Base-by-base conservation (phyloP, 2,888 invertebrate genomes). In the Allophyes oxyacanthae region DNA sequence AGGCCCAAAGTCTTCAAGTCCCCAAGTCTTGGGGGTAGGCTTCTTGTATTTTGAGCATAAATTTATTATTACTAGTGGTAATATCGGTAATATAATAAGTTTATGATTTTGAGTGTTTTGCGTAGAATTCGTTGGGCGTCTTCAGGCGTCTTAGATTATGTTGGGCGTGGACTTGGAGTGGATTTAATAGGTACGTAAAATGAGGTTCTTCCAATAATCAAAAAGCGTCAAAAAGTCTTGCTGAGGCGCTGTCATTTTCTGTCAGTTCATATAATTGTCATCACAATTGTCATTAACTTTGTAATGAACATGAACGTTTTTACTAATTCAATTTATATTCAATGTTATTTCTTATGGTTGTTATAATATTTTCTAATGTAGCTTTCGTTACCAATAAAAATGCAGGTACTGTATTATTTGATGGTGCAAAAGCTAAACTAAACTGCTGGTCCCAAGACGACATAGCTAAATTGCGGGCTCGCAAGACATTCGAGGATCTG, bases 381-480 rank as follows among this genome's bases (percentile, higher is more conserved):
- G 50, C 56, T 46, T 78, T 52, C 56, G 68, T 72, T 53, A 59
- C 58, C 48, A 79, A 76, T 57, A 72, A 70, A 63, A 87, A 84
- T 79, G 85, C 84, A 33, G 93, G 93, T 40, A 89, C 86, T 66
- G 77, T 87, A 38, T 69, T 94, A 73, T 93, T 92, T 75, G 77
- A 80, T 58, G 83, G 83, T 49, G 82, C 68, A 62, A 62, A 64
- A 33, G 33, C 64, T 14, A 72, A 61, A 56, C 48, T 62, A 10
- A 80, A 83, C 20, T 94, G 92, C 64, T 94, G 93, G 94, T 85
- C 58, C 44, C 77, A 85, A 64, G 82, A 86, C 38, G 92, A 93
- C 4, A 69, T 92, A 34, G 82, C 86, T 1, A 91, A 85, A 67
- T 74, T 94, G 46, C 82, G 79, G 25, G 89, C 90, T 43, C 85